phyloP scores from a whole-genome alignment of 2,797 vertebrate species.

The Mus caroli region DNA sequence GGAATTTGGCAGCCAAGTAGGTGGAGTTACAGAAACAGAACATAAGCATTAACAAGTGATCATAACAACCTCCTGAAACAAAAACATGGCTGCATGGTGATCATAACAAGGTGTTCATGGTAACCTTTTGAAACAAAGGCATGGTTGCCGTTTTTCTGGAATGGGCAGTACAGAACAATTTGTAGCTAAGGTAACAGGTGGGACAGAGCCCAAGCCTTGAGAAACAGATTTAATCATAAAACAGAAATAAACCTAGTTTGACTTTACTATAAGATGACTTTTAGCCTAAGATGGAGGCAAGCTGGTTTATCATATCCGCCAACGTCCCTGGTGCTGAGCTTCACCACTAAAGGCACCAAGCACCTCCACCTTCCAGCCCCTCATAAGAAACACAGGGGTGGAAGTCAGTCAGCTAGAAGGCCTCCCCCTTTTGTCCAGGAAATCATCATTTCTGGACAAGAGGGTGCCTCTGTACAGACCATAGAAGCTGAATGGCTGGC shows the following conservation, averaged over 20 bases:
- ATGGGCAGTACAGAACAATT: too few species aligned
- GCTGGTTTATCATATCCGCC: background rate
- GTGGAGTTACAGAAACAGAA: background rate
- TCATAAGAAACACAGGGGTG: accelerated
- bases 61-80: background rate
- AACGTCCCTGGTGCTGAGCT: background rate
- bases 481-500: background rate
- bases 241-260: background rate
- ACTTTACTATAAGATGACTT: background rate
- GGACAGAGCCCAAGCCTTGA: too few species aligned
- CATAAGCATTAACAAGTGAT: background rate
- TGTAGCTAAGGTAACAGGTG: too few species aligned
- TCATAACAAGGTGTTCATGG: background rate
- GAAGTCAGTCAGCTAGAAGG: background rate
- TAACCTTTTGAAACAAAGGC: background rate
- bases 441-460: background rate
- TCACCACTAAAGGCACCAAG: background rate
- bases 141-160: too few species aligned
- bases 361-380: background rate
- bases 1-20: background rate
- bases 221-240: too few species aligned
- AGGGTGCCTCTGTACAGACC: background rate
- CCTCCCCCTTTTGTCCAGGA: background rate
- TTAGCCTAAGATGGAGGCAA: background rate
- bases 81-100: background rate